Conservation (phyloP, 2,888 invertebrate species). For the Troglohyphantes excavatus region DNA sequence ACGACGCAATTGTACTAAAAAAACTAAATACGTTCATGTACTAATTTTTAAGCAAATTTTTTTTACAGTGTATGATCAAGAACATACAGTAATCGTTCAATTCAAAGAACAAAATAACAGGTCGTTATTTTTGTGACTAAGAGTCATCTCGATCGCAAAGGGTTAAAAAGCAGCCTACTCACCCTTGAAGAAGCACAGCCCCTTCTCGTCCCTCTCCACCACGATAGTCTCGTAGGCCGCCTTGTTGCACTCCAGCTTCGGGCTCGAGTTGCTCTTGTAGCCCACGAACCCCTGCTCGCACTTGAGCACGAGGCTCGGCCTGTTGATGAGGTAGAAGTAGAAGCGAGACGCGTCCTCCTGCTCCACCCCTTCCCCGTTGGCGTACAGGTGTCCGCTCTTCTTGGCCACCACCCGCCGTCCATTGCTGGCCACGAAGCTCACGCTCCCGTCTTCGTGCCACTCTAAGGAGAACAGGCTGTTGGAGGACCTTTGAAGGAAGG, state of each 20-base stretch:
- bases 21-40: too few species aligned
- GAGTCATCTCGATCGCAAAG: too few species aligned
- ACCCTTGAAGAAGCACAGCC: slow-evolving; percentile 96
- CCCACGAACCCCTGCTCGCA: slow-evolving; percentile 98
- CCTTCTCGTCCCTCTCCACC: slow-evolving; percentile 94
- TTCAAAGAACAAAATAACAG: too few species aligned
- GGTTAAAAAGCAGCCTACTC: slow-evolving; percentile 75
- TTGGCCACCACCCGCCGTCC: slow-evolving; percentile 96
- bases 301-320: slow-evolving; percentile 95
- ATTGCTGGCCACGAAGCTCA: slow-evolving; percentile 95
- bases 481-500: slow-evolving; percentile 87
- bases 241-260: slow-evolving; percentile 96
- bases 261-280: slow-evolving; percentile 87
- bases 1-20: too few species aligned
- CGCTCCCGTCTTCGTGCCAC: slow-evolving; percentile 95
- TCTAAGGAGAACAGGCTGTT: slow-evolving; percentile 96
- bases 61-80: too few species aligned
- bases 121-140: too few species aligned
- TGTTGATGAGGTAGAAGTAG: slow-evolving; percentile 95
- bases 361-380: slow-evolving; percentile 89
- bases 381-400: slow-evolving; percentile 96
- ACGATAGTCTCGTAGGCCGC: slow-evolving; percentile 96
- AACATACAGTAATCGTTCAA: too few species aligned
- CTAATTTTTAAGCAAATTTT: too few species aligned
- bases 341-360: slow-evolving; percentile 93